These are phyloP conservation scores for Callosobruchus maculatus DNA, from an alignment of 2,888 invertebrate genomes.

Conservation along the genomic window DNA sequence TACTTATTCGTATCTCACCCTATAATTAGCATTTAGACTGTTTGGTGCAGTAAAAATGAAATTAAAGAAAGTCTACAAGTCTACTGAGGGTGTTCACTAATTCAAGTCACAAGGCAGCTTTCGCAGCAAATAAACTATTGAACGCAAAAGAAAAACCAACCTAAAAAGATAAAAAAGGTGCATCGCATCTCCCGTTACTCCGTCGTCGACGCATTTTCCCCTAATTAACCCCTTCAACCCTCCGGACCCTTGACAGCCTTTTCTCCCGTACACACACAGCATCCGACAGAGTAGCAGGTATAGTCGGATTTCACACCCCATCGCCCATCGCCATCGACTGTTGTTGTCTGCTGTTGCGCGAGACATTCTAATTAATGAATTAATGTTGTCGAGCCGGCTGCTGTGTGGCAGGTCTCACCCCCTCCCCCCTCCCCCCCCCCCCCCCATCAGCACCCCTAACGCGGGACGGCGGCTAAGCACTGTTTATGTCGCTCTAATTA, in stretches of 20 bases:
- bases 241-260: constrained; percentile 30
- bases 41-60: too few species aligned
- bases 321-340: constrained; percentile 2
- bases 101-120: too few species aligned
- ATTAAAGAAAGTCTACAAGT: too few species aligned
- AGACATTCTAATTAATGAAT: constrained; percentile 52
- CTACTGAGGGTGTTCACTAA: too few species aligned
- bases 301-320: constrained; percentile 19
- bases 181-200: background rate
- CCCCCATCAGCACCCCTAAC: constrained; percentile 28
- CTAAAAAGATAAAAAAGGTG: background rate
- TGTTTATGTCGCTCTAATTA: constrained; percentile 53
- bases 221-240: background rate
- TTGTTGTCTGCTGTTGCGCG: constrained; percentile 27
- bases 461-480: constrained; percentile 44
- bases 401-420: background rate
- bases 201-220: background rate
- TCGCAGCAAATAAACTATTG: too few species aligned
- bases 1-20: too few species aligned
- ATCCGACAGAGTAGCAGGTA: constrained; percentile 11
- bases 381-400: constrained; percentile 44
- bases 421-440: background rate
- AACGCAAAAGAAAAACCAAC: too few species aligned
- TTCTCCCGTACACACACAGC: constrained; percentile 32
- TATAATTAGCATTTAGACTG: too few species aligned